Evolutionary conservation across 2,113 vertebrate genomes (phyloP).

Genomic region (Phylloscopus trochiloides): DNA sequence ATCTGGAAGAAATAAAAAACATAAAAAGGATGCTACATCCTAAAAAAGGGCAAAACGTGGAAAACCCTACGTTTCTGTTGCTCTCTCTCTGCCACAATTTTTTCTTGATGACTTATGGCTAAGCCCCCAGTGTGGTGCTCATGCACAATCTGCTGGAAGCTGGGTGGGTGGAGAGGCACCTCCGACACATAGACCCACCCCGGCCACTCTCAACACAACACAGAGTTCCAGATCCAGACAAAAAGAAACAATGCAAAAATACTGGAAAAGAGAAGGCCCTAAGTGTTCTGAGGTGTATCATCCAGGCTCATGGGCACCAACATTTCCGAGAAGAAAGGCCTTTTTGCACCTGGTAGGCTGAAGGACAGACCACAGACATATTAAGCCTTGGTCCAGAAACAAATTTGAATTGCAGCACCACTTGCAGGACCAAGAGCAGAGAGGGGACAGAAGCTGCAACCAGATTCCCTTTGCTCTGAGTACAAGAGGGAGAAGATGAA

Average conservation of each 20-base stretch:
- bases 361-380: not conserved
- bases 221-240: not conserved
- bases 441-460: not conserved
- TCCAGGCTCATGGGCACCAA: not conserved
- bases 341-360: not conserved
- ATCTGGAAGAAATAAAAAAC: not conserved
- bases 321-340: not conserved
- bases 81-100: not conserved
- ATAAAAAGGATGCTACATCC: not conserved
- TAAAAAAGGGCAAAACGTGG: not conserved
- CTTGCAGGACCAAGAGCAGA: not conserved
- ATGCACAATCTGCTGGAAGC: not conserved
- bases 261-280: not conserved
- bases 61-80: not conserved
- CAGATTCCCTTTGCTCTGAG: not conserved
- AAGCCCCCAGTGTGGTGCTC: not conserved
- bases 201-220: rapidly evolving
- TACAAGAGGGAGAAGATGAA: not conserved
- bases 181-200: not conserved
- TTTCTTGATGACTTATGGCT: not conserved
- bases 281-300: rapidly evolving
- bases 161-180: not conserved
- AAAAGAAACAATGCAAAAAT: not conserved
- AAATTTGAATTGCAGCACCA: not conserved
- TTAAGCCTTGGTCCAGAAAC: not conserved